Conservation (phyloP, 2,113 vertebrate genomes). For the Antechinus flavipes region DNA sequence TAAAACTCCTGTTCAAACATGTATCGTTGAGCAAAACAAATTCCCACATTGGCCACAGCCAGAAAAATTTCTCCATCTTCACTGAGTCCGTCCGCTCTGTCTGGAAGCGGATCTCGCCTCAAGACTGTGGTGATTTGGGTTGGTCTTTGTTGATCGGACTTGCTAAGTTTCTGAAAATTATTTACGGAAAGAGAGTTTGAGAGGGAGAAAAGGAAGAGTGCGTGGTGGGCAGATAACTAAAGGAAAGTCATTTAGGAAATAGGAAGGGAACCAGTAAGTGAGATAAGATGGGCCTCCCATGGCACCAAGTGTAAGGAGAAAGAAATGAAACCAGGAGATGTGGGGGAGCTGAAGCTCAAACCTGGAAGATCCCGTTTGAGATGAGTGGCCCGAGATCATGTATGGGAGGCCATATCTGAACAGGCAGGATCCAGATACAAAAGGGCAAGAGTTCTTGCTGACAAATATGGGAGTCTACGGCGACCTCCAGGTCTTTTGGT, state of each 20-base stretch:
- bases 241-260: background rate
- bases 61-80: background rate
- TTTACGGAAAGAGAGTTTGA: background rate
- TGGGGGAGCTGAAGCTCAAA: background rate
- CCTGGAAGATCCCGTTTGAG: background rate
- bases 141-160: background rate
- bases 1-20: background rate
- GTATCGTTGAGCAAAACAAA: background rate
- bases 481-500: slow-evolving; percentile 12
- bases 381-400: background rate
- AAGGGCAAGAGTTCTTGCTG: background rate
- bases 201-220: background rate
- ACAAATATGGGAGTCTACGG: background rate
- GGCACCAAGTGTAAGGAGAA: background rate
- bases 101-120: background rate
- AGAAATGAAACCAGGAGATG: background rate
- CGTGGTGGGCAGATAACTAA: background rate
- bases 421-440: slow-evolving; percentile 25
- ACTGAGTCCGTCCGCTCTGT: background rate
- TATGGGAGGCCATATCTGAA: background rate
- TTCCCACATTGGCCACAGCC: background rate
- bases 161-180: background rate
- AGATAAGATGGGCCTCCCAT: background rate
- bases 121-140: background rate
- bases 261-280: background rate